Evolutionary conservation across 2,797 vertebrate species (phyloP).

Genomic region (Anisognathus igniventris): DNA sequence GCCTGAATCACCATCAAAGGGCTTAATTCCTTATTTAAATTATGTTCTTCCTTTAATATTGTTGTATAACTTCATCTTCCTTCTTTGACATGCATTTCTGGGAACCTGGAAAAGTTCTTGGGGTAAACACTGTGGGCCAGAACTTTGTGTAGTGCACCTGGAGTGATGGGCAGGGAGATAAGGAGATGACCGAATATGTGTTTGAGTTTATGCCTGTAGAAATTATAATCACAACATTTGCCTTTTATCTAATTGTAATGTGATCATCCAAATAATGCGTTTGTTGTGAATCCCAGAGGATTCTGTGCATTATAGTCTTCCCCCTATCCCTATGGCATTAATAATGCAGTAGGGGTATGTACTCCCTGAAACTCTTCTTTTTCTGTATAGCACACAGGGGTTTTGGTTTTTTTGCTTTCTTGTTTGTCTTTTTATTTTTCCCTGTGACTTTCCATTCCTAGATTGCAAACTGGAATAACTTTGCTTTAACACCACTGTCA

Average conservation of each 20-base stretch:
- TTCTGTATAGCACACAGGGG: rapidly evolving
- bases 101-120: neutral
- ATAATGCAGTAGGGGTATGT: neutral
- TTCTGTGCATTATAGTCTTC: neutral
- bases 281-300: neutral
- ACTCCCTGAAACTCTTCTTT: neutral
- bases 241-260: neutral
- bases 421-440: neutral
- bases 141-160: neutral
- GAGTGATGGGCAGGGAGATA: neutral
- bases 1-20: neutral
- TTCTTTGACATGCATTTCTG: neutral
- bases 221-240: neutral
- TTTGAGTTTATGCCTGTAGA: neutral
- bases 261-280: neutral
- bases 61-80: neutral
- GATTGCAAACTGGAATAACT: neutral
- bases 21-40: neutral
- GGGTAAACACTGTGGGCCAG: neutral
- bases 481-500: neutral
- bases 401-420: neutral
- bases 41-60: neutral
- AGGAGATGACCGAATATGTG: neutral
- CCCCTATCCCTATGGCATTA: neutral
- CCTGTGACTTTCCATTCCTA: neutral